Base-by-base conservation (phyloP, 2,888 invertebrate genomes). In the Melanostoma mellinum region DNA sequence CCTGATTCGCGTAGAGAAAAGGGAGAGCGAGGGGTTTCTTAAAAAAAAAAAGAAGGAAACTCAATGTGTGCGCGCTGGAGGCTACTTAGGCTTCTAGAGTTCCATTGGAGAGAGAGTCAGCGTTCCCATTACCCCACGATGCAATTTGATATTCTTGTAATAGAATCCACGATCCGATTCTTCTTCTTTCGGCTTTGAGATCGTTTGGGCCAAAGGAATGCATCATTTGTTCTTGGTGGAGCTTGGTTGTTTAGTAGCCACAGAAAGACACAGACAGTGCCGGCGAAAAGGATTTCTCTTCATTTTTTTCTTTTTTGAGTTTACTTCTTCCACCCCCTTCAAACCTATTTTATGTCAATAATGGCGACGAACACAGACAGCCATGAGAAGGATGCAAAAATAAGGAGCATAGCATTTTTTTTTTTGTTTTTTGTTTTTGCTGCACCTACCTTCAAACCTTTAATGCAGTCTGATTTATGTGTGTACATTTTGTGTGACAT, bases 121-220 rank as follows among this genome's bases (percentile, higher is more conserved):
- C 35, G 65, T 56, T 65, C 35, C 42, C 71, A 75, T 65, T 81
- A 69, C 65, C 65, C 44, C 67, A 53, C 56, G 50, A 53, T 84
- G 84, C 84, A 86, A 86, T 86, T 85, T 85, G 86, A 86, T 86
- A 86, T 85, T 82, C 86, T 86, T 86, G 86, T 85, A 86, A 86
- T 86, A 85, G 86, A 86, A 86, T 86, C 85, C 85, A 77, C 61
- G 76, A 77, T 78, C 86, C 86, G 86, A 85, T 86, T 84, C 75
- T 79, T 84, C 46, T 72, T 76, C 65, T 68, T 76, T 69, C 63
- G 55, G 56, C 48, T 53, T 56, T 58, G 42, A 52, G 55, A 65
- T 32, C 33, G 53, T 73, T 58, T 63, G 30, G 63, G 61, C 40
- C 32, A 52, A 61, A 81, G 53, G 81, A 81, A 81, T 81, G 77